Conservation (phyloP, 2,888 invertebrate genomes). For the Pocota personata region DNA sequence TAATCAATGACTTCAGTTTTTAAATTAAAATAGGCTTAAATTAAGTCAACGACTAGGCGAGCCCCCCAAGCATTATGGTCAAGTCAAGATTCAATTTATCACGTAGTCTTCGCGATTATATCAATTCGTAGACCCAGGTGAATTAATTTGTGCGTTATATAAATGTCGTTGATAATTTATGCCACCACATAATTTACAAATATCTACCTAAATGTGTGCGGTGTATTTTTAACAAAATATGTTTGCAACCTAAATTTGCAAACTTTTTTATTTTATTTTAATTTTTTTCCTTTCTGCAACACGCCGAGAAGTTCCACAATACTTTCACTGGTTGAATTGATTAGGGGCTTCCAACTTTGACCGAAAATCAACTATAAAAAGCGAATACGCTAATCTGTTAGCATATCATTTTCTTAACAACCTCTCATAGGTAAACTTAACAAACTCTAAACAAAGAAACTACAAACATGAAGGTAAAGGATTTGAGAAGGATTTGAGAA, state of each 20-base stretch:
- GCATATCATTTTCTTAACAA: conserved; percentile 39
- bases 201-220: background rate
- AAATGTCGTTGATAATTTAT: background rate
- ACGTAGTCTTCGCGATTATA: background rate
- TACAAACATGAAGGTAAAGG: conserved; percentile 61
- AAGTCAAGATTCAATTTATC: no score
- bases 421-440: conserved; percentile 23
- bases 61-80: background rate
- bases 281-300: no score
- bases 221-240: background rate
- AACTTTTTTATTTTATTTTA: no score
- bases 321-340: conserved; percentile 31
- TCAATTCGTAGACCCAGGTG: background rate
- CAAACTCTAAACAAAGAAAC: conserved; percentile 27
- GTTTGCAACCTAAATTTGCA: background rate
- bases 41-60: background rate
- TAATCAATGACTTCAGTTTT: background rate
- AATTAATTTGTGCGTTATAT: conserved; percentile 12
- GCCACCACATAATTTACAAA: conserved; percentile 13
- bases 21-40: background rate
- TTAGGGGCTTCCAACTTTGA: background rate
- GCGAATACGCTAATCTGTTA: background rate
- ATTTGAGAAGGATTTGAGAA: no score
- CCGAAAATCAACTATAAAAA: conserved; percentile 29
- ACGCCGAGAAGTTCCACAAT: background rate